Evolutionary conservation across 1,140 invertebrate genomes (phyloP), one percentile per base, ranked within the genome.

Genomic region (Drosophila fuyamai): DNA sequence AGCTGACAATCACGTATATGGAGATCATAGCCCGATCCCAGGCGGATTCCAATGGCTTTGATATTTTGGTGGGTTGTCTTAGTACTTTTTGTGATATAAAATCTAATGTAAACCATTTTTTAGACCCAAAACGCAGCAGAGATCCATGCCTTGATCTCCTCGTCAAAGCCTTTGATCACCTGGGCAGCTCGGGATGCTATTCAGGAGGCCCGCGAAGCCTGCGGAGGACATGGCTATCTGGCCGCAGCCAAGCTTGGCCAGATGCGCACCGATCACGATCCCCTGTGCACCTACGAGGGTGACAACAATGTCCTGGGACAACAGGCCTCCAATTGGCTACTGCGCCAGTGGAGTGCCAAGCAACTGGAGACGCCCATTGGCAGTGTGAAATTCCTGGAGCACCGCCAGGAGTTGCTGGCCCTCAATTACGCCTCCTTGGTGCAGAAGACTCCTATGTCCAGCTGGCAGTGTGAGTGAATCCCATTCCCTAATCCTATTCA

Each of bases 291-390:
- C 0, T 99, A 98, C 84, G 98, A 99, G 93, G 98, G 98, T 5
- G 98, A 99, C 92, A 98, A 98, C 93, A 98, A 98, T 93, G 97
- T 99, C 43, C 93, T 99, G 6, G 95, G 98, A 9, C 98, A 99
- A 91, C 98, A 99, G 94, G 95, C 97, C 0, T 97, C 96, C 91
- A 99, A 99, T 92, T 97, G 96, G 96, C 93, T 98, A 44, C 84
- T 98, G 35, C 94, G 94, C 38, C 94, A 96, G 80, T 96, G 95
- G 94, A 73, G 44, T 27, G 93, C 92, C 38, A 92, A 93, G 7
- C 70, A 93, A 1, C 84, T 92, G 14, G 93, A 94, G 48, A 95
- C 95, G 14, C 95, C 96, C 0, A 93, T 96, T 12, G 93, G 93
- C 14, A 95, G 95, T 0, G 94, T 94, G 4, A 90, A 93, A 29